A percentile compares a stretch with the other conserved stretches of the same genome.
Conservation (phyloP, 2,113 vertebrate genomes). For the Ramphastos sulfuratus region DNA sequence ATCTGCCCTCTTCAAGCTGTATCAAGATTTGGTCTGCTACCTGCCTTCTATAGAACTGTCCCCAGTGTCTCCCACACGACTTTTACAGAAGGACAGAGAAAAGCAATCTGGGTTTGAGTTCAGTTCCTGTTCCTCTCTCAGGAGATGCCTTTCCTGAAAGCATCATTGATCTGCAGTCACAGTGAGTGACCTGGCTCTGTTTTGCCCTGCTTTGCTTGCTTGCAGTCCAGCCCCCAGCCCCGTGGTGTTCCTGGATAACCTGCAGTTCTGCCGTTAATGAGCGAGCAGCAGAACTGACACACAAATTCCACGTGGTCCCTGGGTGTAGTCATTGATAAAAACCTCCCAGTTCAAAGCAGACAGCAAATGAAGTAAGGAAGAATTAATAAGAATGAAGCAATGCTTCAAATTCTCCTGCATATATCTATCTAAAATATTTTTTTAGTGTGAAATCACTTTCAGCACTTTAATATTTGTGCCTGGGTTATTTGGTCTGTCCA, state of each 20-base stretch:
- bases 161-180: background rate
- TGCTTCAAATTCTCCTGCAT: background rate
- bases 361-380: background rate
- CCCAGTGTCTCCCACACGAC: background rate
- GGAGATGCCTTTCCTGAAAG: background rate
- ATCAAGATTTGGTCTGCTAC: background rate
- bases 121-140: background rate
- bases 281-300: background rate
- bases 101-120: background rate
- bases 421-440: background rate
- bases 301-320: background rate
- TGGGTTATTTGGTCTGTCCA: conserved; percentile 1
- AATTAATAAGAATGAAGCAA: background rate
- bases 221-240: background rate
- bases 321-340: background rate
- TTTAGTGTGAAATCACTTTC: background rate
- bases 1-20: no score
- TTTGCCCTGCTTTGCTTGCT: background rate
- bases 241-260: background rate
- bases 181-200: background rate
- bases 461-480: background rate
- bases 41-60: background rate
- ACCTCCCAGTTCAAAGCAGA: background rate
- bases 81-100: background rate
- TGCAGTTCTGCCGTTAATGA: background rate